phyloP scores from a whole-genome alignment of 2,888 invertebrate genomes.

The Coremacera marginata region DNA sequence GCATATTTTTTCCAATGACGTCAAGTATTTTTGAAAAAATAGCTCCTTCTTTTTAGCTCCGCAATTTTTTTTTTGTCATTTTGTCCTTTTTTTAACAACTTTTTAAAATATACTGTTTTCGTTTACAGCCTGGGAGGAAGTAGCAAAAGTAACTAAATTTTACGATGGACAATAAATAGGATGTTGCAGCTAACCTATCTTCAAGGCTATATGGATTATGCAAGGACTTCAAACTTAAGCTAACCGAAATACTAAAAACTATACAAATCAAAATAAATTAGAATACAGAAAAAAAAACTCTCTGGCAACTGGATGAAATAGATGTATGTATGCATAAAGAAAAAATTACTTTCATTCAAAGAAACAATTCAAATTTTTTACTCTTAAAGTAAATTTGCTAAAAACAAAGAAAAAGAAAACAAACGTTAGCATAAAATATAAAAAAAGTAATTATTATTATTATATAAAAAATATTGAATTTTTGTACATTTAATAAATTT shows the following conservation, averaged over 20 bases:
- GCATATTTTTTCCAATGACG: too few relatives aligned
- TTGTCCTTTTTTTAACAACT: too few relatives aligned
- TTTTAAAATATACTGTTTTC: background rate
- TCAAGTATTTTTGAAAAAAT: too few relatives aligned
- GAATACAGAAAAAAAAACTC: conserved; percentile 34
- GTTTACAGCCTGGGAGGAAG: conserved; percentile 80
- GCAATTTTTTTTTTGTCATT: too few relatives aligned
- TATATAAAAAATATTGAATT: conserved; percentile 17
- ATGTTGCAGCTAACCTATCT: conserved; percentile 39
- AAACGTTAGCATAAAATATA: conserved; percentile 17
- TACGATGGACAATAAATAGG: conserved; percentile 71
- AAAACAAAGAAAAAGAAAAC: conserved; percentile 8
- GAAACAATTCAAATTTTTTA: conserved; percentile 5
- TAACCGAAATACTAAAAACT: conserved; percentile 28
- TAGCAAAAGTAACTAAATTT: conserved; percentile 74
- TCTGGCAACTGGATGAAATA: conserved; percentile 31
- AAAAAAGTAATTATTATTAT: conserved; percentile 17
- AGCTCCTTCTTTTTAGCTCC: too few relatives aligned
- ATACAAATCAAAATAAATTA: conserved; percentile 43
- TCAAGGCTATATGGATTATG: background rate
- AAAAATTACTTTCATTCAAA: background rate
- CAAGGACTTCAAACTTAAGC: conserved; percentile 29
- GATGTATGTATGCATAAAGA: conserved; percentile 17
- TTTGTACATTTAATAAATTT: conserved; percentile 35
- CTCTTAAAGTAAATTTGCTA: conserved; percentile 16